Conservation (phyloP, 1,140 invertebrate species). For the Diabrotica undecimpunctata region DNA sequence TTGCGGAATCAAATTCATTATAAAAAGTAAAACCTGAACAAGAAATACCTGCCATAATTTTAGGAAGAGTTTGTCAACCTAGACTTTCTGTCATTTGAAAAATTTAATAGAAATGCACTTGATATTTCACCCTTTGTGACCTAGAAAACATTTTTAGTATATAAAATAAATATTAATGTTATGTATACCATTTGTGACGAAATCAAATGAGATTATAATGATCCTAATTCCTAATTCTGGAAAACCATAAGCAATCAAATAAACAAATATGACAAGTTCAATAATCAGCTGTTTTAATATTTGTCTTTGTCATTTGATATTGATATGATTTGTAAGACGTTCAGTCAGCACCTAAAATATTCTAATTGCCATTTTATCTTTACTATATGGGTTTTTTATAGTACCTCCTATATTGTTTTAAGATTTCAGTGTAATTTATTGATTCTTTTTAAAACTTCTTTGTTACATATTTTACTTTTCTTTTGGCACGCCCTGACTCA, state of each 20-base stretch:
- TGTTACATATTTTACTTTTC: constrained; percentile 1
- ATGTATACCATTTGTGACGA: too few relatives aligned
- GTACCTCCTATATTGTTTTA: not conserved
- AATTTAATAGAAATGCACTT: not conserved
- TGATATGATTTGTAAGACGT: too few relatives aligned
- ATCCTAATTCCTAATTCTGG: not conserved
- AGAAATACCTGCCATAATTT: constrained; percentile 48
- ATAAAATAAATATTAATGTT: too few relatives aligned
- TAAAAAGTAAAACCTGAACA: constrained; percentile 69
- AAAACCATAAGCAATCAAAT: not conserved
- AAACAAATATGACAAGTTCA: constrained; percentile 7
- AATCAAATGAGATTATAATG: too few relatives aligned
- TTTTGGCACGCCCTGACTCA: not conserved
- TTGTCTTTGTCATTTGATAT: not conserved
- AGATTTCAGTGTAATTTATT: not conserved
- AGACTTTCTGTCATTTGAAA: not conserved
- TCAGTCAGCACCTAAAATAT: too few relatives aligned
- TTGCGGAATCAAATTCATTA: constrained; percentile 84
- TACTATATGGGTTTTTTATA: not conserved
- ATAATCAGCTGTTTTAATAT: constrained; percentile 3
- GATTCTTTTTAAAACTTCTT: not conserved
- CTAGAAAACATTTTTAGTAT: not conserved
- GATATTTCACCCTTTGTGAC: not conserved
- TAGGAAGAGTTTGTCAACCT: constrained; percentile 7
- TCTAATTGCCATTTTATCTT: not conserved